Evolutionary conservation across 2,888 invertebrate genomes (phyloP).

Genomic region (Entomobrya proxima): DNA sequence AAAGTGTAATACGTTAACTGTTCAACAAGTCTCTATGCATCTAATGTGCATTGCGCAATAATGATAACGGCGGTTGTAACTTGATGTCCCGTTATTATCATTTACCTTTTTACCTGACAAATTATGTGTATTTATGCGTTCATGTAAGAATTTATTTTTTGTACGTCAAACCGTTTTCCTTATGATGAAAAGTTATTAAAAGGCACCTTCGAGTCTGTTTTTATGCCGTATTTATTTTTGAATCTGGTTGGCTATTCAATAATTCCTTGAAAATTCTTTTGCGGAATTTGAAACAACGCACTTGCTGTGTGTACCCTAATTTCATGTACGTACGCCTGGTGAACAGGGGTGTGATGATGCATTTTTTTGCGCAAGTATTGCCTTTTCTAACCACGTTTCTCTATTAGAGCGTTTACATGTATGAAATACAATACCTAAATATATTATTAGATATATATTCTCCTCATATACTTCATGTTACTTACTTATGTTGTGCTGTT

Average conservation of each 20-base stretch:
- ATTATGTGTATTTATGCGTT: background rate
- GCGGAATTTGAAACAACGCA: background rate
- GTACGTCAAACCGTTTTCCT: conserved; percentile 20
- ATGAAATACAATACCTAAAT: background rate
- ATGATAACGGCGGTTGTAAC: conserved; percentile 20
- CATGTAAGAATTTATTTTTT: conserved; percentile 35
- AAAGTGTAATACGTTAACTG: background rate
- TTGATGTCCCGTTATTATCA: conserved; percentile 18
- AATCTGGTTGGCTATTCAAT: background rate
- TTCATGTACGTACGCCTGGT: background rate
- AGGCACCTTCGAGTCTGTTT: conserved; percentile 6
- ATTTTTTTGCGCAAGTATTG: conserved; percentile 11
- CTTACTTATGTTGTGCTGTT: conserved; percentile 56
- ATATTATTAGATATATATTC: background rate
- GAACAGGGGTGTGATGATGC: background rate
- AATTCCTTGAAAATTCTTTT: background rate
- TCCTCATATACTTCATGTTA: conserved; percentile 54
- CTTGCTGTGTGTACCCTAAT: background rate
- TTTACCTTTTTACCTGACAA: conserved; percentile 31
- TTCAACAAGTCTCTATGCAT: conserved; percentile 30
- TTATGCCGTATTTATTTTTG: background rate
- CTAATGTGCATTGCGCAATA: conserved; percentile 33
- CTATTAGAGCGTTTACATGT: conserved; percentile 5
- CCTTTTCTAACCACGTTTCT: conserved; percentile 29
- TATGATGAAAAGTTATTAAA: conserved; percentile 16